These are phyloP conservation scores for Spodoptera littoralis DNA, from an alignment of 2,888 invertebrate species.

Conservation along the genomic window DNA sequence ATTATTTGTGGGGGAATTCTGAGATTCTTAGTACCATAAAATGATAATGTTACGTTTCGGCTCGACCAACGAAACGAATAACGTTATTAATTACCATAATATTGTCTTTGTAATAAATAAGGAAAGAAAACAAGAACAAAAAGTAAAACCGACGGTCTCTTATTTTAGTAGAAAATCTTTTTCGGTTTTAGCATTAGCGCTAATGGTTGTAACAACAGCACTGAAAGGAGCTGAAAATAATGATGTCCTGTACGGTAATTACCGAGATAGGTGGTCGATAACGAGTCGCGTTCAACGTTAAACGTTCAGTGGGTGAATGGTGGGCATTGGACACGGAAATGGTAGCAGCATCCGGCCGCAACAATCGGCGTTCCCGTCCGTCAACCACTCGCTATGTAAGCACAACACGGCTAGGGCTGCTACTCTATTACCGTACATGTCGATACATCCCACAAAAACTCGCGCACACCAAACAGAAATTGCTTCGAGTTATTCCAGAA, in stretches of 20 bases:
- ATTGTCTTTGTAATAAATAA: conserved; percentile 39
- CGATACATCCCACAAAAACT: conserved; percentile 27
- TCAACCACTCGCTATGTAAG: conserved; percentile 57
- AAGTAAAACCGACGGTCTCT: conserved; percentile 11
- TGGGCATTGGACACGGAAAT: conserved; percentile 77
- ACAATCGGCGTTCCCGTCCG: conserved; percentile 69
- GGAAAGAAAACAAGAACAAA: conserved; percentile 21
- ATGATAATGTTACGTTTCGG: conserved; percentile 32
- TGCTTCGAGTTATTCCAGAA: conserved; percentile 21
- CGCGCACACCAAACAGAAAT: conserved; percentile 16
- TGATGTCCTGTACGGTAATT: conserved; percentile 64
- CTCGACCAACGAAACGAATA: conserved; percentile 39
- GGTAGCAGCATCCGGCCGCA: conserved; percentile 81
- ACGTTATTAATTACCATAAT: conserved; percentile 52
- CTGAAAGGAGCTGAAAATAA: conserved; percentile 51
- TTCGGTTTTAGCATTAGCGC: conserved; percentile 29
- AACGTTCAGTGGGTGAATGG: conserved; percentile 70
- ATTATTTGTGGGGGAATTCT: conserved; percentile 45
- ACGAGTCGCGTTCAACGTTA: conserved; percentile 66
- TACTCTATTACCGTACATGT: conserved; percentile 17
- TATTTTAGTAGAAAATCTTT: conserved; percentile 32
- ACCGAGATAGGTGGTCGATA: conserved; percentile 66
- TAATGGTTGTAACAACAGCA: conserved; percentile 37
- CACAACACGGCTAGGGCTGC: conserved; percentile 42
- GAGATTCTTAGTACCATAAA: conserved; percentile 43